These are phyloP conservation scores for Campoplex capitator DNA, from an alignment of 2,888 invertebrate genomes.

Conservation along the genomic window DNA sequence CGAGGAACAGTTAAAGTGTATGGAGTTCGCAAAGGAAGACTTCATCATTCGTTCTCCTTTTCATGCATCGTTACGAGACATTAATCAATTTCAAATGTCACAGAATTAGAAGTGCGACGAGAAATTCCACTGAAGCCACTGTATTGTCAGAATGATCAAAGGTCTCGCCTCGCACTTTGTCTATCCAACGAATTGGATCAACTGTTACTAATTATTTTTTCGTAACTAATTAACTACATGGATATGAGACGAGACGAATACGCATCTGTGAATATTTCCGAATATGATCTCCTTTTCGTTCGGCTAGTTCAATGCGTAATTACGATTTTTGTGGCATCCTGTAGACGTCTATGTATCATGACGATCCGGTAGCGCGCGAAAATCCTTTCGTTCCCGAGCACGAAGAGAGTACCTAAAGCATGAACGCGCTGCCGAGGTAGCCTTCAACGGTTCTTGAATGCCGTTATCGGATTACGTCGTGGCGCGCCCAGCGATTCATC, in stretches of 20 bases:
- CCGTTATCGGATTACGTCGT: constrained; percentile 50
- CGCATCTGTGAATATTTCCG: background rate
- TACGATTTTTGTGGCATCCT: background rate
- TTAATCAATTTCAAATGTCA: background rate
- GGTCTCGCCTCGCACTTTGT: background rate
- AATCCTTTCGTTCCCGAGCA: constrained; percentile 51
- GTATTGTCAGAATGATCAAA: background rate
- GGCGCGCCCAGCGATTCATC: constrained; percentile 37
- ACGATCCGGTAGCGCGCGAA: constrained; percentile 40
- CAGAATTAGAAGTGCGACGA: background rate
- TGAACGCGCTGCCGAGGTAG: background rate
- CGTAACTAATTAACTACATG: background rate
- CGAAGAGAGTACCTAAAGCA: constrained; percentile 26
- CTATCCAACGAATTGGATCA: background rate
- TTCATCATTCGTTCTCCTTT: background rate
- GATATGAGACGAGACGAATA: background rate
- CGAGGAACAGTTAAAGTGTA: background rate
- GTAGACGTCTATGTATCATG: background rate
- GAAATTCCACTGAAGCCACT: background rate
- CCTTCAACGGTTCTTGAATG: constrained; percentile 14
- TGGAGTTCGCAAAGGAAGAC: background rate
- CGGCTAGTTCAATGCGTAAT: background rate
- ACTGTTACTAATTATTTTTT: background rate
- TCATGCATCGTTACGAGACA: background rate
- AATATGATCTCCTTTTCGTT: background rate